Conservation (phyloP, 2,888 invertebrate species). For the Odontomyia ornata region DNA sequence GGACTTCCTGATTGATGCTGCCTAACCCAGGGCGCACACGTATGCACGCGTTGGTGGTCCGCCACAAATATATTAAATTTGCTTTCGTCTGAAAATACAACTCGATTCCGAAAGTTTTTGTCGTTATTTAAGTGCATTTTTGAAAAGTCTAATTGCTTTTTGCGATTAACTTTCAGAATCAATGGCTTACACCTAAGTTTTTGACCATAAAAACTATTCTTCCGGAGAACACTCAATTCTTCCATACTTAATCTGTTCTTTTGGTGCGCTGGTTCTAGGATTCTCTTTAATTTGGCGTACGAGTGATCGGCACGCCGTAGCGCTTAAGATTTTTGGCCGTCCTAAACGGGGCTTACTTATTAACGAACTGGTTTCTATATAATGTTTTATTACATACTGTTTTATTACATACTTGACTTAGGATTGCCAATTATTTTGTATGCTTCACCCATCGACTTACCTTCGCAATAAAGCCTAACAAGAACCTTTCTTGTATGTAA, state of each 20-base stretch:
- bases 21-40: too few relatives aligned
- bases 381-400: background rate
- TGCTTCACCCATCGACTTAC: too few relatives aligned
- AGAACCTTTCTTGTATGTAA: background rate
- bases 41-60: too few relatives aligned
- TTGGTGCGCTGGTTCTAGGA: background rate
- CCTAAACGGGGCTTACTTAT: background rate
- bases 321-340: background rate
- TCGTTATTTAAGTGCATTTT: background rate
- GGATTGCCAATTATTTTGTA: background rate
- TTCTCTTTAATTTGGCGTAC: background rate
- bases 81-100: too few relatives aligned
- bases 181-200: background rate
- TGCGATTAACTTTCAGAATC: background rate
- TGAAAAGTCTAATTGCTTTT: background rate
- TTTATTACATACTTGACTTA: background rate
- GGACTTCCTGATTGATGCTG: too few relatives aligned
- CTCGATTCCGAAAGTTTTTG: background rate
- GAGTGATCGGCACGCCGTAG: background rate
- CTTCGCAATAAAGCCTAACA: too few relatives aligned
- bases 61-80: too few relatives aligned
- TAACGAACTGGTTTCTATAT: background rate
- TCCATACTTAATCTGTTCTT: too few relatives aligned
- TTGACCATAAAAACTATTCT: background rate
- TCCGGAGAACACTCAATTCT: background rate